Base-by-base conservation (phyloP, 2,113 vertebrate genomes). In the Aramus guarauna region DNA sequence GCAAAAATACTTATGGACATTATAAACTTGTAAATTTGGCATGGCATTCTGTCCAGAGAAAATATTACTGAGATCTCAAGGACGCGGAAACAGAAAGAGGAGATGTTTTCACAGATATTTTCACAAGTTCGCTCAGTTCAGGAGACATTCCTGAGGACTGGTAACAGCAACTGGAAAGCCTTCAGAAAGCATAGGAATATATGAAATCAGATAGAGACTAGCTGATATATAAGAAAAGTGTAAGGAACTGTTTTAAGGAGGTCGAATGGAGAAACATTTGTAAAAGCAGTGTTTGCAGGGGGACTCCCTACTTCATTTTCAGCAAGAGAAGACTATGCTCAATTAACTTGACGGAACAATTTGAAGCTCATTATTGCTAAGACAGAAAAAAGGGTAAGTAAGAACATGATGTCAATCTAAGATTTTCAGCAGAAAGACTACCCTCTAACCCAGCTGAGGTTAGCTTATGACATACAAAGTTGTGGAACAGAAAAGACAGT, bases 71-170 rank as follows among this genome's bases (percentile, higher is more conserved):
- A 94, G 45, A 88, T 94, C 82, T 97, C 94, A 95, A 93, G 90
- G 95, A 98, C 97, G 59, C 37, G 9, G 58, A 97, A 90, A 90
- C 29, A 96, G 97, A 97, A 98, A 97, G 52, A 94, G 32, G 63
- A 97, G 85, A 85, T 56, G 36, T 78, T 95, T 97, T 97, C 83
- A 92, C 77, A 91, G 87, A 88, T 96, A 96, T 92, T 98, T 98
- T 96, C 95, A 97, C 36, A 95, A 96, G 84, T 93, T 97, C 77
- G 90, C 24, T 97, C 88, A 88, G 81, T 68, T 97, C 92, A 92
- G 93, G 80, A 94, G 85, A 86, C 73, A 95, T 93, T 95, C 89
- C 83, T 89, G 78, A 95, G 67, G 68, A 95, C 83, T 96, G 92
- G 34, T 92, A 76, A 78, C 45, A 87, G 94, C 81, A 94, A 88